Conservation (phyloP, 2,888 invertebrate genomes). For the Limnephilus auricula region DNA sequence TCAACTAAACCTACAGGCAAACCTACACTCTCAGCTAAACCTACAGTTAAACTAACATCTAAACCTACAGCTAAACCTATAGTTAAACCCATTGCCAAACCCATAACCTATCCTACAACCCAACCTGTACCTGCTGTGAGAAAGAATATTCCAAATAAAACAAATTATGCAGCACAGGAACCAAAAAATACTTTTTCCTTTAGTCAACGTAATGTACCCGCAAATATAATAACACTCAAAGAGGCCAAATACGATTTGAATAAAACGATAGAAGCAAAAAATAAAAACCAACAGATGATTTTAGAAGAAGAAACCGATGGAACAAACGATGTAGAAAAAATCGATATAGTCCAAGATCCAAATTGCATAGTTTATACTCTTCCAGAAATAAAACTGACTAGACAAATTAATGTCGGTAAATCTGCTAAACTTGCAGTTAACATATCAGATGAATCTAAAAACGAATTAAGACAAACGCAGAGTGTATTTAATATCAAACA, state of each 20-base stretch:
- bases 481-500: neutral
- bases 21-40: no score
- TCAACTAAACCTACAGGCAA: no score
- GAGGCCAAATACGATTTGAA: neutral
- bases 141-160: neutral
- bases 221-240: neutral
- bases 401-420: neutral
- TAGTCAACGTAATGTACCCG: neutral
- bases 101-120: neutral
- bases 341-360: neutral
- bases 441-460: neutral
- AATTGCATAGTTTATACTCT: neutral
- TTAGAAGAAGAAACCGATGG: neutral
- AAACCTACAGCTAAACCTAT: neutral
- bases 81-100: neutral
- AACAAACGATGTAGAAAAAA: neutral
- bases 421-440: neutral
- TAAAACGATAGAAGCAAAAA: neutral
- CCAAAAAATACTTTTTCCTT: neutral
- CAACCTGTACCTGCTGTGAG: neutral
- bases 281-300: neutral
- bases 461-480: neutral
- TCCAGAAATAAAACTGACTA: neutral
- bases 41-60: neutral
- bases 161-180: neutral